These are phyloP conservation scores for Microctonus aethiopoides DNA, from an alignment of 2,888 invertebrate genomes.

Conservation along the genomic window DNA sequence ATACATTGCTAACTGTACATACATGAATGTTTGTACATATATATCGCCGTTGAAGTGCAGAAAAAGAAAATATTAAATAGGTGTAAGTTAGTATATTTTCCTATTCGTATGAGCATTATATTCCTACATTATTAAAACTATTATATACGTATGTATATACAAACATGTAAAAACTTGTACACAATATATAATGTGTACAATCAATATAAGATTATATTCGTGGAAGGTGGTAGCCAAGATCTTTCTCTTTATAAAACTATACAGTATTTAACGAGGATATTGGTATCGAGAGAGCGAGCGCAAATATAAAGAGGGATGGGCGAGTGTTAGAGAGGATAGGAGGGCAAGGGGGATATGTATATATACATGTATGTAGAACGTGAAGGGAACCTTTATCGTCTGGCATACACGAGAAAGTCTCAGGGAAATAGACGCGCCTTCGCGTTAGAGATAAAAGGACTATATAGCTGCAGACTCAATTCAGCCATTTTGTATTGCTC, in stretches of 20 bases:
- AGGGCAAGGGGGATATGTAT: conserved; percentile 20
- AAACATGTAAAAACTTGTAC: neutral
- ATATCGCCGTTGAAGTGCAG: neutral
- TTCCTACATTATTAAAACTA: no score
- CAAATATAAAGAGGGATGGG: conserved; percentile 19
- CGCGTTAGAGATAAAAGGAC: conserved; percentile 17
- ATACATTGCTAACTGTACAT: conserved; percentile 2
- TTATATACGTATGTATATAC: neutral
- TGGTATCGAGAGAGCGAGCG: neutral
- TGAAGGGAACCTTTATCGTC: conserved; percentile 22
- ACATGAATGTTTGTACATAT: neutral
- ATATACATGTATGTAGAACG: conserved; percentile 1
- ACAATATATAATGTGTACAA: conserved; percentile 4
- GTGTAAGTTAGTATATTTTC: conserved; percentile 8
- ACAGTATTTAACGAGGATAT: conserved; percentile 27
- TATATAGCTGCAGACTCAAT: conserved; percentile 5
- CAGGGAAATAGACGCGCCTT: conserved; percentile 36
- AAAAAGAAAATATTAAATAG: neutral
- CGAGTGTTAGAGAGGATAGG: conserved; percentile 14
- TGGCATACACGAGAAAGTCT: conserved; percentile 36
- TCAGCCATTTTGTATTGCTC: conserved; percentile 17
- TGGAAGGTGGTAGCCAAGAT: conserved; percentile 22
- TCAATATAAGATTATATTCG: conserved; percentile 10
- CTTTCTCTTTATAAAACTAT: neutral
- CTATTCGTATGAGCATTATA: neutral